Conservation (phyloP, 2,888 invertebrate genomes). For the Atherix ibis region DNA sequence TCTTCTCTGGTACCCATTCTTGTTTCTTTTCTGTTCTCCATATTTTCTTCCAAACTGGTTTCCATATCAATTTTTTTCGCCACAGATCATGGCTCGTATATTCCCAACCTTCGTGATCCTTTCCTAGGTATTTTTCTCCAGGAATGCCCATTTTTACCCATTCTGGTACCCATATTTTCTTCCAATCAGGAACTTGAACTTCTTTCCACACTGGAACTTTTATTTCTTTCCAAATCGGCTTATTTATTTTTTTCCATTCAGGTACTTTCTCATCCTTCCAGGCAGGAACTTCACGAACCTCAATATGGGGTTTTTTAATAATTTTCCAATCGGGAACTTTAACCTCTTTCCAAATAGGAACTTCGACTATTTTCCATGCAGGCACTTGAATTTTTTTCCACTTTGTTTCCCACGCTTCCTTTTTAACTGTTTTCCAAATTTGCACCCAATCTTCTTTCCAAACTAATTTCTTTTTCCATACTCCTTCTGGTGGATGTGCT, state of each 20-base stretch:
- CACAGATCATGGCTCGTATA: constrained; percentile 72
- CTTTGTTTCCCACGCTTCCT: constrained; percentile 55
- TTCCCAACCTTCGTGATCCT: constrained; percentile 68
- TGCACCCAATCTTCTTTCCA: constrained; percentile 67
- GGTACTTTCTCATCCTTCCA: constrained; percentile 58
- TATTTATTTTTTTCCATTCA: constrained; percentile 41
- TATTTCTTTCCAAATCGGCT: constrained; percentile 43
- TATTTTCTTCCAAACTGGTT: constrained; percentile 55
- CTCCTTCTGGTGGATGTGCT: constrained; percentile 44
- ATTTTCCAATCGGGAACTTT: constrained; percentile 63
- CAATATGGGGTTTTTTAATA: constrained; percentile 34
- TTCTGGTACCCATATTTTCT: constrained; percentile 48
- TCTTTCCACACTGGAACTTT: constrained; percentile 45
- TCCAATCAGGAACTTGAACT: constrained; percentile 36
- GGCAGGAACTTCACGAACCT: constrained; percentile 58
- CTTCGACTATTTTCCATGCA: constrained; percentile 61
- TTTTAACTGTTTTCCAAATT: constrained; percentile 59
- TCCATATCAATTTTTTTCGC: constrained; percentile 62
- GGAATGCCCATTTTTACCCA: constrained; percentile 51
- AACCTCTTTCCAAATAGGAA: constrained; percentile 60
- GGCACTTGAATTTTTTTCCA: constrained; percentile 62
- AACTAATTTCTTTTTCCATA: constrained; percentile 65
- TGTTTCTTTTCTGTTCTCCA: constrained; percentile 67
- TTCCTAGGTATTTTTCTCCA: constrained; percentile 64
- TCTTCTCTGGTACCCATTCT: constrained; percentile 57